Base-by-base conservation (phyloP, 1,140 invertebrate genomes). In the Sesamia nonagrioides region DNA sequence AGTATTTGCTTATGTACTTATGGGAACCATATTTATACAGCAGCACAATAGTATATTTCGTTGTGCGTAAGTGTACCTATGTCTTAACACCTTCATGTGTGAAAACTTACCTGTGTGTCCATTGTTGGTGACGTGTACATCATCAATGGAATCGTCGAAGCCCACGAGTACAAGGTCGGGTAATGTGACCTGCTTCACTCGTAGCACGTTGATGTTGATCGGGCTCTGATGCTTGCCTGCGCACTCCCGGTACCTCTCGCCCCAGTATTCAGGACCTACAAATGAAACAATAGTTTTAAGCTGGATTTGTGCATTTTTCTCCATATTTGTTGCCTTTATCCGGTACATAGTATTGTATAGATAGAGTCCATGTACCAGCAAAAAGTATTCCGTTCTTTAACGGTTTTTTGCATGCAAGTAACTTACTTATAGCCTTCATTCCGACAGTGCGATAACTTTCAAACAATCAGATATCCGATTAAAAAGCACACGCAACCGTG, bases 211-310 rank as follows among this genome's bases (percentile, higher is more conserved):
- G 68, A 98, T 98, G 86, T 98, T 97, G 54, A 98, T 98, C 0
- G 98, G 98, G 69, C 97, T 98, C 87, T 98, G 98, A 84, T 97
- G 96, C 91, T 98, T 97, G 18, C 97, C 97, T 18, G 96, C 93
- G 83, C 97, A 98, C 18, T 96, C 95, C 4, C 96, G 88, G 83
- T 96, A 97, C 2, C 96, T 92, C 35, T 97, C 95, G 6, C 96
- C 95, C 97, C 97, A 98, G 82, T 97, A 95, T 1, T 90, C 92
- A 5, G 97, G 97, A 81, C 97, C 97, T 97, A 82, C 2, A 3
- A 68, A 78, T 6, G 27, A 54, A 15, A 42, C 7, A 52, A 54
- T 33, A 15, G n/a, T 27, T 18, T 68, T 21, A 48, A 27, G 52
- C 9, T 54, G 8, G 17, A 18, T 6, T n/a, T n/a, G 18, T 21